Percentiles rank a stretch among this genome's conserved stretches.
phyloP scores from a whole-genome alignment of 2,797 vertebrate genomes.

The Rhabdophis nuchalis region DNA sequence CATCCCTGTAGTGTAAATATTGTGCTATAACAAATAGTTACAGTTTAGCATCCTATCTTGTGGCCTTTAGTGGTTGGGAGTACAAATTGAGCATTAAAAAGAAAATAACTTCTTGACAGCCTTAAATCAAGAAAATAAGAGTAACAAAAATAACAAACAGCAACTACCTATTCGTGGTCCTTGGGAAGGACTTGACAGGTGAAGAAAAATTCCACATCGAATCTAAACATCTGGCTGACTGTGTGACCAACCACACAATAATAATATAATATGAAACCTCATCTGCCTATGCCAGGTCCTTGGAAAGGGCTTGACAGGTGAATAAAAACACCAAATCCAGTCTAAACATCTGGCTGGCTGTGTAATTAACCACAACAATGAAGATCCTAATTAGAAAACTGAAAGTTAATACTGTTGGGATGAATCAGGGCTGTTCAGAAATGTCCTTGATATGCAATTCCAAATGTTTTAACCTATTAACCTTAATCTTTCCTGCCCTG shows the following conservation, averaged over 20 bases:
- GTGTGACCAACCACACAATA: background rate
- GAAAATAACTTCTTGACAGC: slow-evolving; percentile 27
- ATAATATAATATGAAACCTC: background rate
- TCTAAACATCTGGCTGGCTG: background rate
- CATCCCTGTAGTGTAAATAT: background rate
- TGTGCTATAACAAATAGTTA: background rate
- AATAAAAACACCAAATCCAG: background rate
- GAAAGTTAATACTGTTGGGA: background rate
- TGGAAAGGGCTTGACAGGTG: background rate
- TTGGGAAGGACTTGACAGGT: background rate
- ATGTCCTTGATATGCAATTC: background rate
- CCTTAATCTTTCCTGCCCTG: background rate
- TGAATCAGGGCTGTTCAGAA: background rate
- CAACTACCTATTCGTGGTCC: background rate
- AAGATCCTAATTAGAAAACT: background rate
- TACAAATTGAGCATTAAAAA: background rate
- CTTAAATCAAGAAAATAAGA: background rate
- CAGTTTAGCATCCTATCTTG: background rate
- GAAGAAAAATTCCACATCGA: background rate
- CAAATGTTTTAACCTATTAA: background rate
- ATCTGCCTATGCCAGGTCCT: background rate
- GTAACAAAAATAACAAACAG: background rate
- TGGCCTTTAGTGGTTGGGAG: background rate
- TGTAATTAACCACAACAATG: background rate
- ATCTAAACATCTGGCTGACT: background rate